phyloP scores from a whole-genome alignment of 2,797 vertebrate species.

The Onychomys leucogaster region DNA sequence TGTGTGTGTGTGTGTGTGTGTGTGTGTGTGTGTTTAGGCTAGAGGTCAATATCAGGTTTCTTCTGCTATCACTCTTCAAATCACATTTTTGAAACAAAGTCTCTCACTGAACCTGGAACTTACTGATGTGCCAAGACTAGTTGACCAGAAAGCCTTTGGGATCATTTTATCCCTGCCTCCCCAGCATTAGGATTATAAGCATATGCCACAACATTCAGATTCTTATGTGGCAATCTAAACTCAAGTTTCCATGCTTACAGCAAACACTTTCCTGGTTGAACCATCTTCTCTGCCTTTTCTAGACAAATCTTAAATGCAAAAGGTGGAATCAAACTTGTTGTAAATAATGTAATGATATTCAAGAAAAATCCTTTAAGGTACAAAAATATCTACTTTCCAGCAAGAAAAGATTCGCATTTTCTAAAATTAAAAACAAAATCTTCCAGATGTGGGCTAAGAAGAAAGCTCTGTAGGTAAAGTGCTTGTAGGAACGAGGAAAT shows the following conservation, averaged over 20 bases:
- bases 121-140: neutral
- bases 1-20: too few relatives aligned
- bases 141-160: neutral
- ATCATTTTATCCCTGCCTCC: neutral
- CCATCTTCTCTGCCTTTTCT: neutral
- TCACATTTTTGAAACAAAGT: too few relatives aligned
- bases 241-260: neutral
- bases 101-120: neutral
- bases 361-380: neutral
- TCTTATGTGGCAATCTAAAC: neutral
- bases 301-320: neutral
- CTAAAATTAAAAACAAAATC: neutral
- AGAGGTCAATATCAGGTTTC: neutral
- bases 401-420: neutral
- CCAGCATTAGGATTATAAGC: too few relatives aligned
- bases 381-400: neutral
- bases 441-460: neutral
- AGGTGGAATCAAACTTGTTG: neutral
- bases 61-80: neutral
- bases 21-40: too few relatives aligned
- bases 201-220: neutral
- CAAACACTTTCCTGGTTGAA: neutral
- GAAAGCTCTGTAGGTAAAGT: neutral
- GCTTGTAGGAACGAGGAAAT: neutral
- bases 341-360: neutral